phyloP scores from a whole-genome alignment of 2,113 vertebrate species.

The Calcarius ornatus region DNA sequence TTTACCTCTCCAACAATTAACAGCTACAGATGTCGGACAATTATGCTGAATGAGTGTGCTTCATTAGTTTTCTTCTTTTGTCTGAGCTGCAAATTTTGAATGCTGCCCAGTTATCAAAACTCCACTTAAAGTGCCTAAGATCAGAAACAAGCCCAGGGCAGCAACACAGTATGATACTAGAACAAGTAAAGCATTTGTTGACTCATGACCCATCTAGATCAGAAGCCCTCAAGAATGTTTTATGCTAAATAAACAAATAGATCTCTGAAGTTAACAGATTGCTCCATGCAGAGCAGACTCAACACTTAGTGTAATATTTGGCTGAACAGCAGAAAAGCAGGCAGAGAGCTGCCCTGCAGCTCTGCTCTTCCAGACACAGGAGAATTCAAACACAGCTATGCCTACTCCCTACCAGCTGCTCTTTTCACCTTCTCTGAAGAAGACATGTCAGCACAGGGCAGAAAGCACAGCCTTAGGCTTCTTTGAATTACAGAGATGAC shows the following conservation, averaged over 20 bases:
- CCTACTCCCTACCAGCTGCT: background rate
- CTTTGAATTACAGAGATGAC: background rate
- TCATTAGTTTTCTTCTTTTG: background rate
- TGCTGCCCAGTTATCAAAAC: background rate
- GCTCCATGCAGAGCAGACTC: background rate
- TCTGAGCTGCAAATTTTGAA: background rate
- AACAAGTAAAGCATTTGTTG: constrained; percentile 18
- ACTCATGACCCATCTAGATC: background rate
- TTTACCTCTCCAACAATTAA: constrained; percentile 9
- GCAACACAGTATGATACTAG: background rate
- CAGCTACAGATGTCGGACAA: background rate
- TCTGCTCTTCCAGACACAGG: background rate
- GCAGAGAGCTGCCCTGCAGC: background rate
- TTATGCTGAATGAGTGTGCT: background rate
- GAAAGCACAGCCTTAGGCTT: constrained; percentile 22
- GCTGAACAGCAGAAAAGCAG: constrained; percentile 21
- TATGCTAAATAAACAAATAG: constrained; percentile 34
- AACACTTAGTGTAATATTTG: background rate
- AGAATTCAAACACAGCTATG: background rate
- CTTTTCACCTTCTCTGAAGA: background rate
- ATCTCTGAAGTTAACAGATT: constrained; percentile 7
- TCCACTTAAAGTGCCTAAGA: background rate
- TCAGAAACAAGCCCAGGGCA: constrained; percentile 24
- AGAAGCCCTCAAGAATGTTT: background rate
- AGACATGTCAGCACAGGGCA: background rate